Evolutionary conservation across 2,113 vertebrate genomes (phyloP).

Genomic region (Thymallus thymallus): DNA sequence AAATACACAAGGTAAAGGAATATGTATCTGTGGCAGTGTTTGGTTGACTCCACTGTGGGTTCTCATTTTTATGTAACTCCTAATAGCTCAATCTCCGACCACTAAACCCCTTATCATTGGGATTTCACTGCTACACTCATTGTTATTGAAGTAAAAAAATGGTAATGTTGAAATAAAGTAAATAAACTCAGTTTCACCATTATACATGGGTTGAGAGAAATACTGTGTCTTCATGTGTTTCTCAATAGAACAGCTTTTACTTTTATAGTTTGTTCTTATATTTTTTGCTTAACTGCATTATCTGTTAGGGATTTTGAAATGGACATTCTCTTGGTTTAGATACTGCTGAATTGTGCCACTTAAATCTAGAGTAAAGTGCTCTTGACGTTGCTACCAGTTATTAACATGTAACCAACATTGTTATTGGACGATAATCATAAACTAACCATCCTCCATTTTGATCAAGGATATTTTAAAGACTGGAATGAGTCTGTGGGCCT

Average conservation of each 20-base stretch:
- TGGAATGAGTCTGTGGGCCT: no score
- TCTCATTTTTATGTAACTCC: conserved; percentile 37
- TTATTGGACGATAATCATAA: conserved; percentile 5
- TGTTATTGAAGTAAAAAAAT: conserved; percentile 69
- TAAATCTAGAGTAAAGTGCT: conserved; percentile 5
- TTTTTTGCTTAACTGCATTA: conserved; percentile 5
- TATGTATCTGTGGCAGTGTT: conserved; percentile 54
- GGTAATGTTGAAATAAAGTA: conserved; percentile 65
- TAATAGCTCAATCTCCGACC: conserved; percentile 63
- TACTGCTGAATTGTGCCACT: conserved; percentile 19
- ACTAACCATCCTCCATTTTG: conserved; percentile 22
- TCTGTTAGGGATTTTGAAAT: conserved; percentile 31
- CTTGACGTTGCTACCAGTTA: conserved; percentile 13
- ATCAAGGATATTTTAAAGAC: conserved; percentile 37
- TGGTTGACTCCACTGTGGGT: conserved; percentile 48
- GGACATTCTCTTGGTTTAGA: conserved; percentile 10
- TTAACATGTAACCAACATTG: conserved; percentile 23
- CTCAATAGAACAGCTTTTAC: no score
- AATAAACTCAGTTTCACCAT: background rate
- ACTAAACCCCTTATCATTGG: conserved; percentile 63
- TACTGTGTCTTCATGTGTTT: no score
- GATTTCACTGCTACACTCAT: conserved; percentile 57
- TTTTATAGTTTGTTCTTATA: background rate
- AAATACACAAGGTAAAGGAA: conserved; percentile 56
- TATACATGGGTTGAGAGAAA: no score